Percentiles rank a stretch among this genome's conserved stretches.
These are phyloP conservation scores for Spheniscus humboldti DNA, from an alignment of 2,797 vertebrate genomes.

Conservation along the genomic window DNA sequence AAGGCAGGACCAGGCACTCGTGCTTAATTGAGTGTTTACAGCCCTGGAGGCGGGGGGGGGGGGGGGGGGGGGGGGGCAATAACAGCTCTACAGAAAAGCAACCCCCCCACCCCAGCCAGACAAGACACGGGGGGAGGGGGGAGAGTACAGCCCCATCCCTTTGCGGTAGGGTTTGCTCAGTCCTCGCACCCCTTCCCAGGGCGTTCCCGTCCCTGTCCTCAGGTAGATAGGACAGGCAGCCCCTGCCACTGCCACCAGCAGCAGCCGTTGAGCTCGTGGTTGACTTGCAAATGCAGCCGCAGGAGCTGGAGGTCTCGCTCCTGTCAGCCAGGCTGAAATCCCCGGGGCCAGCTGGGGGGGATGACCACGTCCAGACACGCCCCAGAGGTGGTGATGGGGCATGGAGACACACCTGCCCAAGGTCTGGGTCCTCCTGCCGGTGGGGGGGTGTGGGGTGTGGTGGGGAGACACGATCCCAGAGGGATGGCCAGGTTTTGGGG, in stretches of 20 bases:
- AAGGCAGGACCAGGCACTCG: slow-evolving; percentile 55
- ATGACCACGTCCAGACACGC: accelerated
- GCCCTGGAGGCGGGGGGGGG: neutral
- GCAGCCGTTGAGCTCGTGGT: neutral
- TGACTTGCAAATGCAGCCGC: neutral
- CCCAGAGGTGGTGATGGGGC: neutral
- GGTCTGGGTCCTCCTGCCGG: neutral
- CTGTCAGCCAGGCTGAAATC: neutral
- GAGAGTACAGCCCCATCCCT: neutral
- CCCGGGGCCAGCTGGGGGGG: neutral
- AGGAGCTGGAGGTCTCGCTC: neutral
- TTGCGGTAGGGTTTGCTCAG: neutral
- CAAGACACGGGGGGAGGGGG: neutral
- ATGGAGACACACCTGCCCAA: neutral
- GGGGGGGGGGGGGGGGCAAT: neutral
- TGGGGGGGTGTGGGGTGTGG: too few species aligned
- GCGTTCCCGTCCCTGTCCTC: neutral
- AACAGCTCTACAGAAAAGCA: neutral
- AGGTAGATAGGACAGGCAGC: neutral
- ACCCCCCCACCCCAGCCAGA: neutral
- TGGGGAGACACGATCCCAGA: neutral
- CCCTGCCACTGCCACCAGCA: neutral
- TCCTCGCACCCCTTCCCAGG: accelerated
- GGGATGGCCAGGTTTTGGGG: neutral
- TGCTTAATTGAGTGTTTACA: slow-evolving; percentile 75